phyloP scores from a whole-genome alignment of 2,797 vertebrate species.

The Schizopygopsis pylzovi region DNA sequence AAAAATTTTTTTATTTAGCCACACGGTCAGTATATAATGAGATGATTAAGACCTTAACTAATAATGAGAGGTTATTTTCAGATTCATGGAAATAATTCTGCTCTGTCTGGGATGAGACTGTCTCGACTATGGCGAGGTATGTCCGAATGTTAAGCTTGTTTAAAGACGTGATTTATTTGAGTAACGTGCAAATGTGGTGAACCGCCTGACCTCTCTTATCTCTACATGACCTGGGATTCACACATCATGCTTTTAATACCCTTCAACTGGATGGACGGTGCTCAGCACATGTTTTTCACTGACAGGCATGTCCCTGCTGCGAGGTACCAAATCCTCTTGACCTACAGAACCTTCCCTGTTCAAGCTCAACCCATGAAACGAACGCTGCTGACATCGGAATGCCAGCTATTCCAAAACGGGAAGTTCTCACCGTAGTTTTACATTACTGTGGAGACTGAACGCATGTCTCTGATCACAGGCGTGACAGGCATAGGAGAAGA shows the following conservation, averaged over 20 bases:
- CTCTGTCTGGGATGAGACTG: conserved; percentile 31
- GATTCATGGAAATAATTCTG: conserved; percentile 51
- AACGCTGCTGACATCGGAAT: conserved; percentile 75
- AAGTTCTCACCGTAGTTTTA: conserved; percentile 60
- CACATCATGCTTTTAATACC: conserved; percentile 42
- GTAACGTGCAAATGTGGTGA: too few species aligned
- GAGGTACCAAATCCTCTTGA: conserved; percentile 69
- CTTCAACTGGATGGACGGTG: conserved; percentile 49
- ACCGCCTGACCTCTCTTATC: conserved; percentile 56
- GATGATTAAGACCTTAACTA: conserved; percentile 56
- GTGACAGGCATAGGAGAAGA: conserved; percentile 34
- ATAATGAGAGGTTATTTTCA: conserved; percentile 55
- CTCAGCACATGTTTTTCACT: conserved; percentile 66
- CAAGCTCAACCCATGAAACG: conserved; percentile 66
- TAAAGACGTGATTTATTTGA: conserved; percentile 57
- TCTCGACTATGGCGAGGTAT: neutral
- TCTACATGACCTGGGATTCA: conserved; percentile 46
- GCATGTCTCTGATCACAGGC: conserved; percentile 44
- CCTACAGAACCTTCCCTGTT: conserved; percentile 69
- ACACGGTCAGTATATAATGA: conserved; percentile 48
- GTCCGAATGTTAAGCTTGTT: conserved; percentile 40
- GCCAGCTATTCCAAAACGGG: conserved; percentile 65
- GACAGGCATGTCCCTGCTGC: conserved; percentile 63
- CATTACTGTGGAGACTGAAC: conserved; percentile 44
- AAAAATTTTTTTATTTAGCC: neutral